These are phyloP conservation scores for Pyrrhura leucotis DNA, from an alignment of 2,797 vertebrate species.

Conservation along the genomic window DNA sequence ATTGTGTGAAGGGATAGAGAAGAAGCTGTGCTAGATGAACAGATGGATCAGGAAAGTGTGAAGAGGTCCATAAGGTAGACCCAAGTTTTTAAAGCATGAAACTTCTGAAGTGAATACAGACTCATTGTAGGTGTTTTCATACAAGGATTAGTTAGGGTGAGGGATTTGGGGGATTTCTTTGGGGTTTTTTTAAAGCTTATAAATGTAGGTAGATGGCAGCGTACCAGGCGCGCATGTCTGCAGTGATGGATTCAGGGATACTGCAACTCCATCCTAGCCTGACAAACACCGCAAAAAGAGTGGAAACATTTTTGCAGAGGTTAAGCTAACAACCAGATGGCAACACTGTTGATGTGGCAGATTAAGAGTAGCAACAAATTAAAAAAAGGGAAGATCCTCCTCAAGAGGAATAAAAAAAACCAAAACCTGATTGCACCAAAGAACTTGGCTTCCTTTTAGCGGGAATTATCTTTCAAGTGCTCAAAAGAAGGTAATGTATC, in stretches of 20 bases:
- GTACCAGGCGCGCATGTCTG: accelerated
- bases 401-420: accelerated
- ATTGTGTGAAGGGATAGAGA: conserved; percentile 52
- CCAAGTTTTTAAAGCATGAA: conserved; percentile 47
- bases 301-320: not conserved
- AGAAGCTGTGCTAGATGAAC: conserved; percentile 62
- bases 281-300: not conserved
- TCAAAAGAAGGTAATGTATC: not conserved
- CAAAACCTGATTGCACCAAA: not conserved
- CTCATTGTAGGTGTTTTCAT: conserved; percentile 14
- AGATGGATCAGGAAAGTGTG: conserved; percentile 59
- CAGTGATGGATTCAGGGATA: not conserved
- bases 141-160: not conserved
- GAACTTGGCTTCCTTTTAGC: not conserved
- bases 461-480: not conserved
- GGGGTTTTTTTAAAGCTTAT: not conserved
- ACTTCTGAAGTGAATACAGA: conserved; percentile 33
- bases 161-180: not conserved
- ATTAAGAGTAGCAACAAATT: not conserved
- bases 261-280: not conserved
- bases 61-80: conserved; percentile 64
- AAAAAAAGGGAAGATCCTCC: not conserved
- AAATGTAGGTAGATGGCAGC: not conserved
- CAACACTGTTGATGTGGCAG: not conserved
- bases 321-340: not conserved